phyloP scores from a whole-genome alignment of 2,888 invertebrate species.

The Sphinx pinastri region DNA sequence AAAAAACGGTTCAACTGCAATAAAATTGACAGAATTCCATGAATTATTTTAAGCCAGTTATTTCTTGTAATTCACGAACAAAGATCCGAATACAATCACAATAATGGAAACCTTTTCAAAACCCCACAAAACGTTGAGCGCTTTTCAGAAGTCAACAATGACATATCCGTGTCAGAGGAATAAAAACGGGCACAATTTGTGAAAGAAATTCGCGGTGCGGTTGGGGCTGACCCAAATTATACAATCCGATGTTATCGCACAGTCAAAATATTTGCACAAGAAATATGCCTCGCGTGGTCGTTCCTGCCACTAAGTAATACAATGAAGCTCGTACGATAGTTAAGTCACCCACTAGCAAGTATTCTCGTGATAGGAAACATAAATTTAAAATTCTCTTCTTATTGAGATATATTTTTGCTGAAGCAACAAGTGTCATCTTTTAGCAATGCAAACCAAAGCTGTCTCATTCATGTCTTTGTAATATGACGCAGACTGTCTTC shows the following conservation, averaged over 20 bases:
- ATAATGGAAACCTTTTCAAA: not conserved
- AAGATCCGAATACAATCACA: not conserved
- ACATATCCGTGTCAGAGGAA: conserved; percentile 13
- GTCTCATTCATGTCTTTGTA: no score
- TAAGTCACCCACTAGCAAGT: not conserved
- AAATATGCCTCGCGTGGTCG: conserved; percentile 1
- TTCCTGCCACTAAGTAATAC: conserved; percentile 38
- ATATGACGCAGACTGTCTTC: no score
- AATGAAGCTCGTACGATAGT: conserved; percentile 29
- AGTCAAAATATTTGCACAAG: conserved; percentile 17
- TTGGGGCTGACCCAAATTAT: conserved; percentile 10
- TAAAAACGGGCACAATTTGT: not conserved
- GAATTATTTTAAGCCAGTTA: not conserved
- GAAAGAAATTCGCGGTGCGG: not conserved
- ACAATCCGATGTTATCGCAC: conserved; percentile 15
- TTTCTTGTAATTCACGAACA: not conserved
- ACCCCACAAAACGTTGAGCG: not conserved
- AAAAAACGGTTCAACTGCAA: no score
- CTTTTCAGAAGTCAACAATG: conserved; percentile 5
- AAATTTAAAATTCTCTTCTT: no score
- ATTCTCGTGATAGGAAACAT: not conserved
- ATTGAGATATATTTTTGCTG: no score
- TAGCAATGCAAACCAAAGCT: no score
- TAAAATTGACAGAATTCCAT: not conserved
- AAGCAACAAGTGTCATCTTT: no score